Evolutionary conservation across 1,140 invertebrate genomes (phyloP).

Genomic region (Ridgeia piscesae): DNA sequence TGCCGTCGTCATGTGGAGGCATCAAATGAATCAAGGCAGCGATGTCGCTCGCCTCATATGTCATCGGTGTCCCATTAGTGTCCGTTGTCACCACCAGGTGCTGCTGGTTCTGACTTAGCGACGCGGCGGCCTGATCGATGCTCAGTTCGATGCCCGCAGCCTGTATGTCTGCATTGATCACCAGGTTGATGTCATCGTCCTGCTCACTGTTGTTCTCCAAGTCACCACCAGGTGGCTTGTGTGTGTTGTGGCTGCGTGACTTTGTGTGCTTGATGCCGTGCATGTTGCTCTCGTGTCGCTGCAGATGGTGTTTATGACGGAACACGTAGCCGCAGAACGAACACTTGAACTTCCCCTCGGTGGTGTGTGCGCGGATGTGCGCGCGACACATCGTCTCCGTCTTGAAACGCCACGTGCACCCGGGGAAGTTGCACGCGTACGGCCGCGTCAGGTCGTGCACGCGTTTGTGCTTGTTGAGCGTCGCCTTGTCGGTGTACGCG

Average conservation of each 20-base stretch:
- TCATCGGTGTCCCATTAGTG: constrained; percentile 38
- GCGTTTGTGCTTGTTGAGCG: constrained; percentile 49
- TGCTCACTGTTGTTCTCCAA: constrained; percentile 25
- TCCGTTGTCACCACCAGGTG: constrained; percentile 47
- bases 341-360: constrained; percentile 28
- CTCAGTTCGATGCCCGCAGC: constrained; percentile 36
- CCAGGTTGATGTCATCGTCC: constrained; percentile 27
- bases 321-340: constrained; percentile 46
- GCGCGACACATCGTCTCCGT: constrained; percentile 49
- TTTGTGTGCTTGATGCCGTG: constrained; percentile 32
- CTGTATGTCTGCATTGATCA: constrained; percentile 32
- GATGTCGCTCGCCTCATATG: constrained; percentile 43
- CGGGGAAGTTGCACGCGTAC: constrained; percentile 45
- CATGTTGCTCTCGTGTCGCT: constrained; percentile 44
- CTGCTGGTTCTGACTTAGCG: constrained; percentile 36
- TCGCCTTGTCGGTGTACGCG: constrained; percentile 51
- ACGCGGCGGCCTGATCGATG: constrained; percentile 36
- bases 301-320: constrained; percentile 53
- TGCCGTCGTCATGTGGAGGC: constrained; percentile 2
- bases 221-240: constrained; percentile 18
- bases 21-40: constrained; percentile 34
- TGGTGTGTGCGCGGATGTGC: constrained; percentile 45
- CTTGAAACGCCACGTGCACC: constrained; percentile 53
- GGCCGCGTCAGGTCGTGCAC: constrained; percentile 51
- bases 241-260: constrained; percentile 3